Base-by-base conservation (phyloP, 2,888 invertebrate genomes). In the Hipparchia semele region DNA sequence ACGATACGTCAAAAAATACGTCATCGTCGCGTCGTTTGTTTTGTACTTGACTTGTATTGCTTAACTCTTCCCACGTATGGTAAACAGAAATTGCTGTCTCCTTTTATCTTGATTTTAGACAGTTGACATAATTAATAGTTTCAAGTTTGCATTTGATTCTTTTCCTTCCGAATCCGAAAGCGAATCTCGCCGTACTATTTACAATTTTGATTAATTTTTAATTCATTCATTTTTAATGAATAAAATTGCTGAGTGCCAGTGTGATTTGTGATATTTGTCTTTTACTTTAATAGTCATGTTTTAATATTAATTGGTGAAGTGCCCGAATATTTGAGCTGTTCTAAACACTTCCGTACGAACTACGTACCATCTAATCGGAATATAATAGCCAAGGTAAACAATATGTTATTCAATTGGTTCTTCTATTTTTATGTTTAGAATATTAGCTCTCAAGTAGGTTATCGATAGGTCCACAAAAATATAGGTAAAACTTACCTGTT, bases 91-190 rank as follows among this genome's bases (percentile, higher is more conserved):
- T 13, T 1, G 23, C 59, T 65, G 12, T 9, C 53, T 69, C 68
- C 58, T n/a, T 68, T 56, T 46, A 49, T 23, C 45, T 72, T 53
- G 13, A 56, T 65, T 33, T 33, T 23, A 23, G 23, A 23, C 23
- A 23, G 23, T 23, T 23, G 23, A 23, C 23, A 23, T 23, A 23
- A 23, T 23, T 23, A 23, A 23, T 23, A 23, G 23, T n/a, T n/a
- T n/a, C n/a, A n/a, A n/a, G n/a, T 23, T 23, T 23, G 23, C 23
- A 23, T 23, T 23, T 23, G 10, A 45, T 56, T 65, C 56, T 33
- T 62, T 23, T 23, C 23, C 23, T 51, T 53, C 60, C 10, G 23
- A 71, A 61, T 61, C 2, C 60, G 51, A 64, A 13, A 13, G 6
- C 7, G 6, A n/a, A 39, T 39, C 39, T 4, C 5, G 39, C 39